Evolutionary conservation across 2,888 invertebrate species (phyloP).

Genomic region (Steinernema hermaphroditum): DNA sequence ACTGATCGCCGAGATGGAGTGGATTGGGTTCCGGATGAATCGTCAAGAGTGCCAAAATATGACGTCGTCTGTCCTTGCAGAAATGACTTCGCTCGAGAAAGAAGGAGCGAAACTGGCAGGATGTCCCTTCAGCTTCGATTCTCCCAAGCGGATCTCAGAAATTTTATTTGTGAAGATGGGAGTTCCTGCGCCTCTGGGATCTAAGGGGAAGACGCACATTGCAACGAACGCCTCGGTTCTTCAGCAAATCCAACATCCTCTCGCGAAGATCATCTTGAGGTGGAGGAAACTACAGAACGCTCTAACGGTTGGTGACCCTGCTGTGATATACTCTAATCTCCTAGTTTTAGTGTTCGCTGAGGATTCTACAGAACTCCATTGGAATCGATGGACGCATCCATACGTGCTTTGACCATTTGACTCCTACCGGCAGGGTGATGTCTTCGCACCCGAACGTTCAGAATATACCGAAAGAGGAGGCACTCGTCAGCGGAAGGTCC

Average conservation of each 20-base stretch:
- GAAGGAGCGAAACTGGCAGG: conserved; percentile 20
- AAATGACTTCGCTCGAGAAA: conserved; percentile 21
- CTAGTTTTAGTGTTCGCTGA: neutral
- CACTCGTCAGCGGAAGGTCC: conserved; percentile 33
- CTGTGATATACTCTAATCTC: no score
- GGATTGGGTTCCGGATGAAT: conserved; percentile 1
- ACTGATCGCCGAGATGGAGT: neutral
- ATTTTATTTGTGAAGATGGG: neutral
- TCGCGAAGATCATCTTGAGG: conserved; percentile 31
- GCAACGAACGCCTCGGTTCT: conserved; percentile 18
- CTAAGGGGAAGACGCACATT: conserved; percentile 8
- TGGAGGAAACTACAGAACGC: conserved; percentile 33
- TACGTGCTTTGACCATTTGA: conserved; percentile 32
- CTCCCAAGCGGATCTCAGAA: neutral
- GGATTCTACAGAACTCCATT: neutral
- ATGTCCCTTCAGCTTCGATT: conserved; percentile 20
- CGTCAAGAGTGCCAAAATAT: neutral
- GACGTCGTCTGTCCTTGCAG: neutral
- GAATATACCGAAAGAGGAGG: conserved; percentile 37
- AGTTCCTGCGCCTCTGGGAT: neutral
- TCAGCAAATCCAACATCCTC: conserved; percentile 26
- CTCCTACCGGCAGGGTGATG: conserved; percentile 34
- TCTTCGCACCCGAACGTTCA: conserved; percentile 38
- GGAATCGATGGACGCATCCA: conserved; percentile 16
- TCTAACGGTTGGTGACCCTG: conserved; percentile 4